Base-by-base conservation (phyloP, 2,113 vertebrate genomes). In the Cyprinodon tularosa region DNA sequence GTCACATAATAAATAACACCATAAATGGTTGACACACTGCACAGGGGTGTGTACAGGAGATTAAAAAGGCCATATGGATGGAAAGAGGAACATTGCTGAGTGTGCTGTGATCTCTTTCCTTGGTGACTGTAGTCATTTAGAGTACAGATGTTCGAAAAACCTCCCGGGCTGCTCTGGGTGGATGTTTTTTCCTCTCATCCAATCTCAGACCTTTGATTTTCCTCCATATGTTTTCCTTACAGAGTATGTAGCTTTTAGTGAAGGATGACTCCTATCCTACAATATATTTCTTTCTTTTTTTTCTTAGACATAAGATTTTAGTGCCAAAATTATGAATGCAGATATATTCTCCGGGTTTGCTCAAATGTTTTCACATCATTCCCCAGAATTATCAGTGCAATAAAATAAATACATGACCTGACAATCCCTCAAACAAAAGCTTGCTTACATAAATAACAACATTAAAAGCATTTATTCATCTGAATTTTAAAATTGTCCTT, bases 1-100 rank as follows among this genome's bases (percentile, higher is more conserved):
- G 84, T 86, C 82, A 75, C 65, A 78, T 89, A 82, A 93, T 92
- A 87, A 90, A 89, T 90, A 89, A 89, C 85, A 85, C 80, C 76
- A 75, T 88, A 88, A 89, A 73, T 73, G 80, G 67, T 68, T 85
- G 87, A 88, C 86, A 68, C 4, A 53, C 44, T 53, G 65, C 83
- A 74, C 72, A 59, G 22, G 68, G 68, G 67, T 86, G 71, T 68
- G 85, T 80, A 59, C 79, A 17, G 17, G 44, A 83, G 76, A 90
- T 86, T 74, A 88, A 78, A 57, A 82, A 78, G 80, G 83, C 87
- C 89, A 86, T 90, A 87, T 86, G 83, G 88, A 86, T 72, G 42
- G 77, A 76, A 84, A 81, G 59, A 57, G 81, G 76, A 78, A 77
- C 80, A 82, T 84, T 5, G 11, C 81, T 45, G 69, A 82, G 74